Evolutionary conservation across 2,797 vertebrate genomes (phyloP).

Genomic region (Bryconaethiops microstoma): DNA sequence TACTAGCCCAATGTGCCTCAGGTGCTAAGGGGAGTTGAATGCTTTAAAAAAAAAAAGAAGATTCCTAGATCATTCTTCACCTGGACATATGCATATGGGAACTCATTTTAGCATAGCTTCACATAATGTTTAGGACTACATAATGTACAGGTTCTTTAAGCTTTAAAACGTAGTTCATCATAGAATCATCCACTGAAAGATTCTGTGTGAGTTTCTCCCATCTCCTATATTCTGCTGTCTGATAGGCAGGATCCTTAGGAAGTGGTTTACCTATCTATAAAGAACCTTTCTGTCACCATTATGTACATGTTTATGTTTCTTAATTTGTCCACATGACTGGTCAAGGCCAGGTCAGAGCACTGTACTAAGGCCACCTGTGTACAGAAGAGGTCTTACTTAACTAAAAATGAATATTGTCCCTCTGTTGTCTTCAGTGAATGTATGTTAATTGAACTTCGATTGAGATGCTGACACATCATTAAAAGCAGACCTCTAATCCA

Average conservation of each 20-base stretch:
- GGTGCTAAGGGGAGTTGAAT: slow-evolving; percentile 21
- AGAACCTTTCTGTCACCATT: not conserved
- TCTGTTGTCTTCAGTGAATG: slow-evolving; percentile 31
- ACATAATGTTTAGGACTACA: not conserved
- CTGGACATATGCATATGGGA: not conserved
- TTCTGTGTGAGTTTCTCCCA: too few species aligned
- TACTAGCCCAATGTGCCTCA: slow-evolving; percentile 32
- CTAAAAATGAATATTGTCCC: slow-evolving; percentile 13
- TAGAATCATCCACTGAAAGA: not conserved
- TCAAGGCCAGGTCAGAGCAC: slow-evolving; percentile 15
- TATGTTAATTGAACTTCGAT: slow-evolving; percentile 25
- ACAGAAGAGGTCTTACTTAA: slow-evolving; percentile 3
- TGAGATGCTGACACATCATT: slow-evolving; percentile 10
- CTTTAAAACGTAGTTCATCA: not conserved
- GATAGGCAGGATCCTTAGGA: too few species aligned
- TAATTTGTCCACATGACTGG: slow-evolving; percentile 35
- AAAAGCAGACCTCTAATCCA: slow-evolving; percentile 14
- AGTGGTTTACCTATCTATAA: not conserved
- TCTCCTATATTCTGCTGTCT: too few species aligned
- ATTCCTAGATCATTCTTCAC: not conserved
- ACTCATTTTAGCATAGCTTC: not conserved
- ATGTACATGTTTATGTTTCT: slow-evolving; percentile 39
- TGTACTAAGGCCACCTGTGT: slow-evolving; percentile 27
- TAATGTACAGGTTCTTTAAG: not conserved
- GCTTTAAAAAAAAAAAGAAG: not conserved